These are phyloP conservation scores for Orchesellides sinensis DNA, from an alignment of 2,888 invertebrate genomes.

Conservation along the genomic window DNA sequence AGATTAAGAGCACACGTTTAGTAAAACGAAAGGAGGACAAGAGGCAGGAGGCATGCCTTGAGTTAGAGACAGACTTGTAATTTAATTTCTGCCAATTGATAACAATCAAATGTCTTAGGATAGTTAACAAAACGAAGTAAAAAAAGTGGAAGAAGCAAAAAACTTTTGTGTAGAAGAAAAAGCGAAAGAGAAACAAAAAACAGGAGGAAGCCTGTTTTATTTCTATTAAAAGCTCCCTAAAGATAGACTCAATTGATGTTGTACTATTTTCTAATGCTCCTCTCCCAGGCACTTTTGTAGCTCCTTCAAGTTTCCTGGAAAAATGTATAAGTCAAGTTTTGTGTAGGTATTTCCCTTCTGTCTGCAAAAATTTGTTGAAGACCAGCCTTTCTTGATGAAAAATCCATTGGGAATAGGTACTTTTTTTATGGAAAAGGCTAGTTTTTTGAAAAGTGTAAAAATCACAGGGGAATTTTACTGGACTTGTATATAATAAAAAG, in stretches of 20 bases:
- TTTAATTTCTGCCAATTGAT: constrained; percentile 73
- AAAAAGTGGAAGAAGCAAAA: too few species aligned
- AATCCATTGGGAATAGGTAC: constrained; percentile 16
- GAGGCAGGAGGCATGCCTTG: too few species aligned
- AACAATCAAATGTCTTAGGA: constrained; percentile 47
- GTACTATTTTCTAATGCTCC: neutral
- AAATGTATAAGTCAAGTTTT: too few species aligned
- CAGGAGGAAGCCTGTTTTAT: neutral
- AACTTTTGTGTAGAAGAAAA: too few species aligned
- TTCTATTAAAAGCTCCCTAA: neutral
- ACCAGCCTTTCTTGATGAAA: constrained; percentile 22
- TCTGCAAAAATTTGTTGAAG: too few species aligned
- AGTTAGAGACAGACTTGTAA: too few species aligned
- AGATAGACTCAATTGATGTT: neutral
- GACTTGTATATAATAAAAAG: too few species aligned
- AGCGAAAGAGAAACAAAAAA: constrained; percentile 17
- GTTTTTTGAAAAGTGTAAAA: neutral
- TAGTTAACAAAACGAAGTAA: neutral
- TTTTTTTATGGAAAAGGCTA: too few species aligned
- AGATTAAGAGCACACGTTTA: too few species aligned
- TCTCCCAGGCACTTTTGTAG: neutral
- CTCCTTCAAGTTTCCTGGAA: neutral
- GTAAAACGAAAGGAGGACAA: too few species aligned
- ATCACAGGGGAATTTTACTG: constrained; percentile 11
- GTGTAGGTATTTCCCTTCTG: too few species aligned